Evolutionary conservation across 1,140 invertebrate species (phyloP).

Genomic region (Ganaspis sp.): DNA sequence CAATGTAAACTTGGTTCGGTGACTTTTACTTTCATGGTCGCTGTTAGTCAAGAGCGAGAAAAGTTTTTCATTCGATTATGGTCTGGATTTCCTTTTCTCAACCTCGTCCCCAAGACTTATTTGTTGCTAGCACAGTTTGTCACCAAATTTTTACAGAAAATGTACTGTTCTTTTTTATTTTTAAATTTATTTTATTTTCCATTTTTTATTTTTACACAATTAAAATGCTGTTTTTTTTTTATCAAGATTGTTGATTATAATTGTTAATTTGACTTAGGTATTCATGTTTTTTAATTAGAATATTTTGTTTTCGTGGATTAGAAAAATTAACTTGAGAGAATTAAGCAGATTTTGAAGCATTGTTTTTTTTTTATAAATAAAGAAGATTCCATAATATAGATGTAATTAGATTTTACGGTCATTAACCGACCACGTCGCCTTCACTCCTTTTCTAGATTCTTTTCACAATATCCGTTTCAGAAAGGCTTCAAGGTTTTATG

Average conservation of each 20-base stretch:
- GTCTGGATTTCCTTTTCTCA: constrained; percentile 43
- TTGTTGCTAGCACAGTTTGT: constrained; percentile 35
- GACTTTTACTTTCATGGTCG: constrained; percentile 64
- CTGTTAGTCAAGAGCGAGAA: constrained; percentile 41
- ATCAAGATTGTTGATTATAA: background rate
- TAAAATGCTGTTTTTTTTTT: background rate
- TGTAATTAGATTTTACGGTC: constrained; percentile 21
- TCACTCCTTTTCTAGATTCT: constrained; percentile 8
- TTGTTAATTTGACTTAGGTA: too few relatives aligned
- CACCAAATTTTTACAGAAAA: too few relatives aligned
- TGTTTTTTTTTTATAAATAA: background rate
- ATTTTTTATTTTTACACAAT: too few relatives aligned
- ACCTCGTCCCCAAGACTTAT: constrained; percentile 35
- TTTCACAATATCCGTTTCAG: constrained; percentile 21
- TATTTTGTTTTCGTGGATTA: too few relatives aligned
- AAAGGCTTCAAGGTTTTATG: background rate
- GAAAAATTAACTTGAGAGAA: background rate
- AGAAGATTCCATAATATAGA: background rate
- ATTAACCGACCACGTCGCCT: background rate
- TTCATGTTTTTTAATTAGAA: too few relatives aligned
- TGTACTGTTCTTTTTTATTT: too few relatives aligned
- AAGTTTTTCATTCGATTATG: constrained; percentile 48
- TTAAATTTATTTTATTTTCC: too few relatives aligned
- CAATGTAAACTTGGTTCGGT: background rate
- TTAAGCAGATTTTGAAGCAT: background rate